Evolutionary conservation across 1,140 invertebrate genomes (phyloP).

Genomic region (Drosophila cardini): DNA sequence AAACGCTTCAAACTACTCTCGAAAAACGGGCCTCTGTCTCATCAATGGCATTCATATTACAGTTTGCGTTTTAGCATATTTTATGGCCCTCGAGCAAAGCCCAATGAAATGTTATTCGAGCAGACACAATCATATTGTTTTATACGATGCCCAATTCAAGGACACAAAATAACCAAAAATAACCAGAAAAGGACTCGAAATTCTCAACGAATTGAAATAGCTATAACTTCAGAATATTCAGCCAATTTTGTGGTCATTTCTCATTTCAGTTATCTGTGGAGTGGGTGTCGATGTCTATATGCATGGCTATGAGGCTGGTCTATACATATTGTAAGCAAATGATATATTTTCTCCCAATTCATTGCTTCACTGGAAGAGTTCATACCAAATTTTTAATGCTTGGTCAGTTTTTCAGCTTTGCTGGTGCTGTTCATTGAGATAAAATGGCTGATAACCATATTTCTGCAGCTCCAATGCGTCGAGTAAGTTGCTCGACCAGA

Average conservation of each 20-base stretch:
- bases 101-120: conserved; percentile 55
- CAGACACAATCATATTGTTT: conserved; percentile 63
- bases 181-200: conserved; percentile 12
- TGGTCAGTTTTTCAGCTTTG: conserved; percentile 74
- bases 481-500: conserved; percentile 63
- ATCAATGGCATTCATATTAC: conserved; percentile 43
- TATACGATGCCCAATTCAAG: conserved; percentile 44
- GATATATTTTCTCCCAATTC: not conserved
- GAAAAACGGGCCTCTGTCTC: conserved; percentile 13
- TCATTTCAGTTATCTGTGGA: conserved; percentile 80
- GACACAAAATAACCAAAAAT: conserved; percentile 17
- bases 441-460: conserved; percentile 82
- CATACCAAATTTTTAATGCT: conserved; percentile 47
- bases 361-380: conserved; percentile 2
- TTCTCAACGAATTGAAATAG: conserved; percentile 15
- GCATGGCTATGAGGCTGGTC: conserved; percentile 75
- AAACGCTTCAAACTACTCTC: conserved; percentile 20
- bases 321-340: conserved; percentile 78
- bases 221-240: conserved; percentile 4
- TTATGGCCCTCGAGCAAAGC: conserved; percentile 57
- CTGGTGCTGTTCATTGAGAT: conserved; percentile 78
- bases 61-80: conserved; percentile 54
- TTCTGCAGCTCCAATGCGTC: conserved; percentile 70
- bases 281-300: conserved; percentile 80
- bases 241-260: conserved; percentile 60